These are phyloP conservation scores for Indicator indicator DNA, from an alignment of 2,113 vertebrate species.

Conservation along the genomic window DNA sequence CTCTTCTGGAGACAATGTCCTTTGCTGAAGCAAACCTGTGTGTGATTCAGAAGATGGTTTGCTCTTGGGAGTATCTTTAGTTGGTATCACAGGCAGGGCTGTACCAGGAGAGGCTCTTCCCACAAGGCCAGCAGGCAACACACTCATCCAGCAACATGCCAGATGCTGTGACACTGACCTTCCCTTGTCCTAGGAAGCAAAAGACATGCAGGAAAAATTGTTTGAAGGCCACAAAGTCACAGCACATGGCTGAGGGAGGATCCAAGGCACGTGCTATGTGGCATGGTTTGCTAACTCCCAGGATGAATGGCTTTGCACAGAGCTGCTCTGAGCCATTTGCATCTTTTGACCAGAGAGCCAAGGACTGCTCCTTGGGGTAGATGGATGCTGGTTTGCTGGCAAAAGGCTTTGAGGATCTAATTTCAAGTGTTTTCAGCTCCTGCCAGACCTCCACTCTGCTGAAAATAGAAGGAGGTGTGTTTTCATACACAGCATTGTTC, in stretches of 20 bases:
- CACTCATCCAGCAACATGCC: background rate
- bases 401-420: background rate
- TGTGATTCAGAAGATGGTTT: background rate
- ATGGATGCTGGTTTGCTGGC: background rate
- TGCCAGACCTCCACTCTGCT: background rate
- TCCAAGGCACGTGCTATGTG: fast-evolving
- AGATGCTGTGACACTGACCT: background rate
- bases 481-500: background rate
- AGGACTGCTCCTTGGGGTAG: background rate
- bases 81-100: background rate
- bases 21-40: background rate
- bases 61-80: background rate
- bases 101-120: background rate
- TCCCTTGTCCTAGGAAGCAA: background rate
- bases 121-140: background rate
- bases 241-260: background rate
- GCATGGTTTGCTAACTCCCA: background rate
- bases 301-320: background rate
- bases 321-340: background rate
- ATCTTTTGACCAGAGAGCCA: background rate
- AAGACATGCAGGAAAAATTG: background rate
- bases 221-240: background rate
- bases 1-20: background rate
- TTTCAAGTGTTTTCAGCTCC: slow-evolving; percentile 13
- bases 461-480: background rate